Percentiles rank a stretch among this genome's conserved stretches.
Conservation (phyloP, 1,140 invertebrate species). For the Geopemphigus sp. region DNA sequence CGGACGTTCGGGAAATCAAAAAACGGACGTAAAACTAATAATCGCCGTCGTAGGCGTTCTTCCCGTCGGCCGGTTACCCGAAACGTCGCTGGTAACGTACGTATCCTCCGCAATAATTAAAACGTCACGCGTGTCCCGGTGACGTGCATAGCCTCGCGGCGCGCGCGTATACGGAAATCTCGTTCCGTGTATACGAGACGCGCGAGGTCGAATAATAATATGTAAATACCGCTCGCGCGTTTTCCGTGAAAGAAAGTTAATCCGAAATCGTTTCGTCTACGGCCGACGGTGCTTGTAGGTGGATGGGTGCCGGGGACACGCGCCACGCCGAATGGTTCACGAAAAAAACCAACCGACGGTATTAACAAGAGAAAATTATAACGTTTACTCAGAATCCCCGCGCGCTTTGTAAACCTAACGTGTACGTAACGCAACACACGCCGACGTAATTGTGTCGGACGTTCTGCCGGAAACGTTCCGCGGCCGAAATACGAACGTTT, state of each 20-base stretch:
- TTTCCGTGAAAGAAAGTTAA: not conserved
- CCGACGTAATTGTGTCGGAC: too few species aligned
- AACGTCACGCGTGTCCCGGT: not conserved
- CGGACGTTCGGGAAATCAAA: not conserved
- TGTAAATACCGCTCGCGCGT: slow-evolving; percentile 1
- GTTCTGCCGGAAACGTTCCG: too few species aligned
- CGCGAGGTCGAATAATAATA: not conserved
- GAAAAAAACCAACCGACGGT: too few species aligned
- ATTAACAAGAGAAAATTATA: too few species aligned
- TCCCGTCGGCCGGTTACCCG: not conserved
- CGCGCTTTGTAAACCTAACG: too few species aligned
- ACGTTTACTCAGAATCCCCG: too few species aligned
- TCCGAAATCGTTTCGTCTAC: not conserved
- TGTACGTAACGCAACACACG: too few species aligned
- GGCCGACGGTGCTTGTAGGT: too few species aligned
- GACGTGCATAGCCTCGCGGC: not conserved
- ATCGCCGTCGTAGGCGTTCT: slow-evolving; percentile 14
- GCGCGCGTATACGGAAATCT: not conserved
- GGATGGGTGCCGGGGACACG: too few species aligned
- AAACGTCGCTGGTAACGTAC: not conserved
- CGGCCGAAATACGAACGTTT: too few species aligned
- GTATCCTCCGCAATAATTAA: not conserved
- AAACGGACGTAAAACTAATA: not conserved
- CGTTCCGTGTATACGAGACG: too few species aligned
- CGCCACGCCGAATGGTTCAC: too few species aligned